These are phyloP conservation scores for Drosophila serrata DNA, from an alignment of 1,140 invertebrate species.

Conservation along the genomic window DNA sequence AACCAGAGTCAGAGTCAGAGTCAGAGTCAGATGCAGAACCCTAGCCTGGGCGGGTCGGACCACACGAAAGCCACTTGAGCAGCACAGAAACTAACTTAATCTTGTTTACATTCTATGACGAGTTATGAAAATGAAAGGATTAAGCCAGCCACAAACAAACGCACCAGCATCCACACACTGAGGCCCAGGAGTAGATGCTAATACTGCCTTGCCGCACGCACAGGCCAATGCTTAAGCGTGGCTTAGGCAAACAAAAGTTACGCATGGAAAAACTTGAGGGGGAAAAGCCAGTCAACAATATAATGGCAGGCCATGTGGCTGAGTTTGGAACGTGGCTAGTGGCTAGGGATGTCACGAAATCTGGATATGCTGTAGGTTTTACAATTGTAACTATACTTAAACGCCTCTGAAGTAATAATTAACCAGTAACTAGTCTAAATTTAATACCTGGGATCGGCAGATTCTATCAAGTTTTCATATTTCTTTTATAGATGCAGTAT, in stretches of 20 bases:
- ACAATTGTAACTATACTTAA: neutral
- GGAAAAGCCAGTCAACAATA: constrained; percentile 46
- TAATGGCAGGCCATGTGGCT: constrained; percentile 27
- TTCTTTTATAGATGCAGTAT: neutral
- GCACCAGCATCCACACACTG: constrained; percentile 52
- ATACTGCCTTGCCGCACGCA: constrained; percentile 46
- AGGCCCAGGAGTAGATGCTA: constrained; percentile 23
- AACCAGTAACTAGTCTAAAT: neutral
- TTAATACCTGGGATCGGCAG: neutral
- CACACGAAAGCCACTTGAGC: constrained; percentile 77
- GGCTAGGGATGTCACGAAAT: constrained; percentile 17
- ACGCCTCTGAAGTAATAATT: neutral
- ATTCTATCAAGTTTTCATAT: neutral
- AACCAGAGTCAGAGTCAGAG: neutral
- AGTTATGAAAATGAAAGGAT: constrained; percentile 84
- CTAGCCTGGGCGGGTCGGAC: neutral
- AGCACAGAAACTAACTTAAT: constrained; percentile 81
- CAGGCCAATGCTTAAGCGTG: constrained; percentile 62
- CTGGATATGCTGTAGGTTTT: constrained; percentile 8
- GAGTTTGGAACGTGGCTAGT: constrained; percentile 13
- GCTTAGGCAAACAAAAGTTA: constrained; percentile 75
- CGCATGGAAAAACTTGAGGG: constrained; percentile 65
- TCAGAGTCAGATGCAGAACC: neutral
- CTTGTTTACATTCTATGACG: constrained; percentile 83
- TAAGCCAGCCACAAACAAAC: constrained; percentile 79